Evolutionary conservation across 64 coral and sea anemone genomes (phyloP), one percentile per base, ranked within the genome.

Genomic region (Anthopleura sola): DNA sequence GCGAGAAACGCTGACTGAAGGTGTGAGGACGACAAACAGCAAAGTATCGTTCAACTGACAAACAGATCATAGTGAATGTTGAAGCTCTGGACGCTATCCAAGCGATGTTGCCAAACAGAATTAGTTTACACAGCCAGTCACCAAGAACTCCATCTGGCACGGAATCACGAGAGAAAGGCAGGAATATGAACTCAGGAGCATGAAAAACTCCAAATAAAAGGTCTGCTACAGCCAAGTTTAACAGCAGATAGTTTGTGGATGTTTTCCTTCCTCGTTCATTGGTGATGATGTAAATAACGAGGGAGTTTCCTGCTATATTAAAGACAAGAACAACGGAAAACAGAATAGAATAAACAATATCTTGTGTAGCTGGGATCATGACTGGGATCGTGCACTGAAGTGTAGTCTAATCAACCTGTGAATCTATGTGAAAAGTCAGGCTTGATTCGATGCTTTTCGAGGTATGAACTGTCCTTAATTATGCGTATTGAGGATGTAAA

Each of bases 271-370:
- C 36, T 79, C 44, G 36, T 44, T 79, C 44, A 44, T 38, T 79
- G 24, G 38, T 44, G 39, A 79, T 79, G 44, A 79, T 79, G 76
- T 79, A 23, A 23, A 79, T 79, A 79, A 79, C 76, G 11, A 79
- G 76, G 18, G 76, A 44, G 76, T 79, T 79, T 38, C 76, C 76
- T 79, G 18, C 37, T 76, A 33, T 76, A 28, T 76, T 76, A 11
- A 76, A 76, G 31, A 76, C 74, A 39, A 76, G 33, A 36, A 76
- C 74, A 76, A 39, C 37, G 16, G 74, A 76, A 39, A 76, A 76
- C 17, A 76, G 74, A 17, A 76, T 32, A 17, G 74, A n/a, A n/a
- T 32, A 3, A 76, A 76, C 6, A 44, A n/a, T n/a, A n/a, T n/a
- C n/a, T n/a, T n/a, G n/a, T n/a, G n/a, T n/a, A n/a, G n/a, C n/a